Conservation (phyloP, 1,140 invertebrate genomes). For the Dendrolimus punctatus region DNA sequence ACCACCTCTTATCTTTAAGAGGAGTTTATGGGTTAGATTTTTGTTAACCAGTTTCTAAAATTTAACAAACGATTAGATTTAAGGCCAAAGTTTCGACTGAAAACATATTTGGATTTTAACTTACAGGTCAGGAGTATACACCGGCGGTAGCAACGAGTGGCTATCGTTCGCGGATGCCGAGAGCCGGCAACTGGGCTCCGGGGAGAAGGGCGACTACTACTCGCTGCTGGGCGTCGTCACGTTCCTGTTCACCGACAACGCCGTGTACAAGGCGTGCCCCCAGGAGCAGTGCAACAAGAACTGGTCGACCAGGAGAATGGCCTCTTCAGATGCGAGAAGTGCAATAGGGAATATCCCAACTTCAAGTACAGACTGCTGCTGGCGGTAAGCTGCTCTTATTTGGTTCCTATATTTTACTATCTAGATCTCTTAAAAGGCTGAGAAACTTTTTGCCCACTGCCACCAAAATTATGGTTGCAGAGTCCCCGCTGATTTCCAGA, state of each 20-base stretch:
- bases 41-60: no score
- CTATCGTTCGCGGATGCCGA: conserved; percentile 83
- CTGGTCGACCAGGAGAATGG: conserved; percentile 91
- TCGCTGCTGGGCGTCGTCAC: conserved; percentile 52
- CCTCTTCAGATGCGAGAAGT: conserved; percentile 95
- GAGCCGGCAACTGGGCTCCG: conserved; percentile 74
- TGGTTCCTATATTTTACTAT: neutral
- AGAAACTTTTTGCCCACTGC: no score
- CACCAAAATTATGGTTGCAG: no score
- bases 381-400: conserved; percentile 74
- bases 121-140: conserved; percentile 49
- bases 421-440: no score
- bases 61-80: no score
- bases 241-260: conserved; percentile 79
- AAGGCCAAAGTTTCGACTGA: no score
- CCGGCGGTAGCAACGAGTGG: conserved; percentile 72
- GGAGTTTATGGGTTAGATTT: no score
- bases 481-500: no score
- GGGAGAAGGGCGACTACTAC: conserved; percentile 87
- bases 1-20: no score
- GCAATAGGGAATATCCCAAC: conserved; percentile 85
- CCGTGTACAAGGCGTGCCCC: conserved; percentile 93
- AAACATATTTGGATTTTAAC: neutral
- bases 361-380: conserved; percentile 91
- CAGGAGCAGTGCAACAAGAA: conserved; percentile 91